Evolutionary conservation across 2,888 invertebrate genomes (phyloP).

Genomic region (Brachynemurus nebulosus): DNA sequence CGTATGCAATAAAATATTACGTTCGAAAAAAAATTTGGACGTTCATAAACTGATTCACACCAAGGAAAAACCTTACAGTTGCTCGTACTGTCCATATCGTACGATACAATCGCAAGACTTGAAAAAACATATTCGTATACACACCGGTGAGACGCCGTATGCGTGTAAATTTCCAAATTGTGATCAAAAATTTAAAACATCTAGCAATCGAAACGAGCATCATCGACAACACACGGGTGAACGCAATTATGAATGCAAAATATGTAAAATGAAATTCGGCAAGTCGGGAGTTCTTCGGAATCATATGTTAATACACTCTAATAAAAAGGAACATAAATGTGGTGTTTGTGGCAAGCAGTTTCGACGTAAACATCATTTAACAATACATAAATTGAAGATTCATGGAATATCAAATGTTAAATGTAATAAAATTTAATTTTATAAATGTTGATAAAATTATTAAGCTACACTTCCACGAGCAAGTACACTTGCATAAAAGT

Average conservation of each 20-base stretch:
- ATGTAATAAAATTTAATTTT: too few species aligned
- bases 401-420: too few species aligned
- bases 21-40: slow-evolving; percentile 12
- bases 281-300: slow-evolving; percentile 20
- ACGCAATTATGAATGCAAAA: slow-evolving; percentile 29
- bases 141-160: slow-evolving; percentile 21
- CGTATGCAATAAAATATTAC: neutral
- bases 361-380: slow-evolving; percentile 20
- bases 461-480: too few species aligned
- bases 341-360: slow-evolving; percentile 18
- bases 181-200: slow-evolving; percentile 19
- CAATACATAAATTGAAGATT: slow-evolving; percentile 15
- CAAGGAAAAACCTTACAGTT: slow-evolving; percentile 18
- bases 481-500: too few species aligned
- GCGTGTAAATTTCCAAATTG: slow-evolving; percentile 21
- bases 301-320: slow-evolving; percentile 21
- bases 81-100: slow-evolving; percentile 20
- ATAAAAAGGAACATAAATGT: slow-evolving; percentile 20
- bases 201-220: slow-evolving; percentile 23
- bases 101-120: slow-evolving; percentile 20
- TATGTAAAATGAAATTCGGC: slow-evolving; percentile 27
- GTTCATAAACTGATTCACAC: slow-evolving; percentile 20
- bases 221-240: slow-evolving; percentile 33
- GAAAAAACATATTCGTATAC: slow-evolving; percentile 21
- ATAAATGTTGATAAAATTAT: too few species aligned